Evolutionary conservation across 2,797 vertebrate species (phyloP), one percentile per base, ranked within the genome.

Genomic region (Octomys mimax): DNA sequence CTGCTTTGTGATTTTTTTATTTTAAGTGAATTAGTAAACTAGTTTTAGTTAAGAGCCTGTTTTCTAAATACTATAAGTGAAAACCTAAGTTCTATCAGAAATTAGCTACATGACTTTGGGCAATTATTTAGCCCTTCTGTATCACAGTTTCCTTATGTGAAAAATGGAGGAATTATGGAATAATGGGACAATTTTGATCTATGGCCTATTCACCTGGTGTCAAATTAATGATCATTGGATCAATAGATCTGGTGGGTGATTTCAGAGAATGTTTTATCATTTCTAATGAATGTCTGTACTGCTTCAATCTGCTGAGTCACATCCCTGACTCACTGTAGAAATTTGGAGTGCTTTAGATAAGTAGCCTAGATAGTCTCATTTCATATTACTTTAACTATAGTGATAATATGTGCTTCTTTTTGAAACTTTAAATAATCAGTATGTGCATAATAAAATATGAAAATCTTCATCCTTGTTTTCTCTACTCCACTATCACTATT

Each of bases 301-400:
- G 31, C 21, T 62, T 49, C 21, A 28, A 21, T 26, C 46, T 52
- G 77, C n/a, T 42, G 10, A 64, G 70, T 42, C 49, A 73, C 79
- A 83, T 89, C 91, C 75, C 62, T 89, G 59, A 75, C 28, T 24
- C 82, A 80, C 52, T 75, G n/a, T n/a, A 54, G 42, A 36, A 70
- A 42, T 13, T 66, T 26, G n/a, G 31, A 92, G 26, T 21, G 36
- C 21, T 75, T 92, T 75, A 62, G 54, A 70, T 83, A 11, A 68
- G 28, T 52, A 26, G 19, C 31, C n/a, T 14, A 52, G 8, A 42
- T 31, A 73, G 24, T 77, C 57, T 85, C 13, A 87, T 68, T 86
- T 93, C 86, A 85, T 42, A 78, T 91, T 83, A 87, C 62, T 90
- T 91, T 42, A 79, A 75, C 73, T 92, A 33, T 26, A 87, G 93